Conservation (phyloP, 2,113 vertebrate species). For the Mastomys coucha region DNA sequence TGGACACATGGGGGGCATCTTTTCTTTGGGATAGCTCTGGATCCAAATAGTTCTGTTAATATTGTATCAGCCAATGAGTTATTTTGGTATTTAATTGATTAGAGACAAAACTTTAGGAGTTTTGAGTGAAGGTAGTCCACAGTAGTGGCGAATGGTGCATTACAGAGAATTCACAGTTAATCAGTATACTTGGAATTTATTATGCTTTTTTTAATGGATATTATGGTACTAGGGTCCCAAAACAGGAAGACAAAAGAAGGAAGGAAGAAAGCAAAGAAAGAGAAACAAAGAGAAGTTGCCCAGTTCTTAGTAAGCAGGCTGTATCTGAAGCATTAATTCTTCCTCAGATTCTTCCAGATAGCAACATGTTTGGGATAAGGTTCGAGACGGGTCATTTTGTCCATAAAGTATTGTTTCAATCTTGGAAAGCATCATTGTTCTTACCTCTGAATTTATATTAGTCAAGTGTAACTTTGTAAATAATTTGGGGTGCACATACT, state of each 20-base stretch:
- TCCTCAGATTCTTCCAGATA: background rate
- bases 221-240: slow-evolving; percentile 26
- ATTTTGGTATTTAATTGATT: too few relatives aligned
- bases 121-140: background rate
- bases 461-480: background rate
- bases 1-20: background rate
- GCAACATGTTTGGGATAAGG: slow-evolving; percentile 27
- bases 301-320: background rate
- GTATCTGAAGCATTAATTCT: background rate
- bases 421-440: background rate
- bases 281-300: background rate
- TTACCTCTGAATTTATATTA: background rate
- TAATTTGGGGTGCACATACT: background rate
- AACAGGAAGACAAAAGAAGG: background rate
- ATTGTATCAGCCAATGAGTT: too few relatives aligned
- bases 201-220: background rate
- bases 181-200: background rate
- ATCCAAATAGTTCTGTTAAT: background rate
- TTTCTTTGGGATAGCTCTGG: background rate
- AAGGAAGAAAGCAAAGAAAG: too few relatives aligned
- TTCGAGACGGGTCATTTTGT: background rate
- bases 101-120: background rate
- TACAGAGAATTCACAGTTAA: too few relatives aligned
- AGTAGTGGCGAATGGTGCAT: too few relatives aligned
- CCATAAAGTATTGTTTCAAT: background rate